Percentiles rank a stretch among this genome's conserved stretches.
phyloP scores from a whole-genome alignment of 1,140 invertebrate species.

The Rhizoglyphus robini region DNA sequence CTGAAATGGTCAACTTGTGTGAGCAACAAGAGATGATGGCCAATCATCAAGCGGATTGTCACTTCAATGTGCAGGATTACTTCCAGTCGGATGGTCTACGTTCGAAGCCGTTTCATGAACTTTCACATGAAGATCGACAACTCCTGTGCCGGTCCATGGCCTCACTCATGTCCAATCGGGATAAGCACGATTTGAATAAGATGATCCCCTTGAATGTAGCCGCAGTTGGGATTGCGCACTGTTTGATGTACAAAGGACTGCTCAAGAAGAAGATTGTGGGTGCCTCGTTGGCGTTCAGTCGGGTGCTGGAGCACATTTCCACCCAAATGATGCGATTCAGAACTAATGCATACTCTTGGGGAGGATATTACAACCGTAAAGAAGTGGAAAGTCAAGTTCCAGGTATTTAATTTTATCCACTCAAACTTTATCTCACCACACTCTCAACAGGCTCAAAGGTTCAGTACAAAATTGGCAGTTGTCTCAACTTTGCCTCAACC shows the following conservation, averaged over 20 bases:
- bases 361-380: too few species aligned
- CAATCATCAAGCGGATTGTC: background rate
- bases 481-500: background rate
- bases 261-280: background rate
- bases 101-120: background rate
- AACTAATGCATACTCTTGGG: background rate
- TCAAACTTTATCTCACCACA: background rate
- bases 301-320: background rate
- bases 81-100: too few species aligned
- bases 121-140: background rate
- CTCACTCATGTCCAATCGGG: background rate
- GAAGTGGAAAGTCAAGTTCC: too few species aligned
- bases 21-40: background rate
- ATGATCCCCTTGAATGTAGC: background rate
- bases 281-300: background rate
- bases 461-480: background rate
- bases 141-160: background rate
- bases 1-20: background rate
- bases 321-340: background rate
- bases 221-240: background rate
- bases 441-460: background rate
- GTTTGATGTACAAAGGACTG: background rate
- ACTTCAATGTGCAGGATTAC: background rate
- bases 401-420: too few species aligned
- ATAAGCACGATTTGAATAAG: background rate